These are phyloP conservation scores for Pammene aurita DNA, from an alignment of 2,888 invertebrate genomes.

Conservation along the genomic window DNA sequence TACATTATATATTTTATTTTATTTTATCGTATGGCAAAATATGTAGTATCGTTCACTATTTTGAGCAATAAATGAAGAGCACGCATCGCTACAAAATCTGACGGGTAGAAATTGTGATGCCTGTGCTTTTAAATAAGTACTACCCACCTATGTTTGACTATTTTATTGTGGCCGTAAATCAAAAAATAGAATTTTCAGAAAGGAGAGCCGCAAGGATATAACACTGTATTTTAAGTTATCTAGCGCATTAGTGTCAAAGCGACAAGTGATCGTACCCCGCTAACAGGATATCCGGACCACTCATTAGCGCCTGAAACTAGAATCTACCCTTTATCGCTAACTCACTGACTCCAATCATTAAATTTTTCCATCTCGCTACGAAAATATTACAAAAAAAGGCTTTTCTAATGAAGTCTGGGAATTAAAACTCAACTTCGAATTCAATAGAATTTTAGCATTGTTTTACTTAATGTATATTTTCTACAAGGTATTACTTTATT, in stretches of 20 bases:
- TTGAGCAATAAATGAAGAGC: too few species aligned
- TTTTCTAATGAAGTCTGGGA: not conserved
- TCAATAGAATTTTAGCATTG: not conserved
- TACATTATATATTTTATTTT: not conserved
- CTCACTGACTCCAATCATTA: conserved; percentile 23
- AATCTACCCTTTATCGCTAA: conserved; percentile 27
- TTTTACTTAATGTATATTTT: not conserved
- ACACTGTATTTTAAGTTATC: not conserved
- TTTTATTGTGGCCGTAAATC: not conserved
- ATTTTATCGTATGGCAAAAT: too few species aligned
- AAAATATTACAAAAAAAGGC: conserved; percentile 24
- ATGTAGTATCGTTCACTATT: too few species aligned
- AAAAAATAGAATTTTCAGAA: not conserved
- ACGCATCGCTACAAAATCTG: too few species aligned
- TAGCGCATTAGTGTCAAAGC: conserved; percentile 27
- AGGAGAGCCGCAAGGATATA: not conserved
- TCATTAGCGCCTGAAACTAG: conserved; percentile 28
- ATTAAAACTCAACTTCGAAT: conserved; percentile 2
- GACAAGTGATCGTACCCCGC: conserved; percentile 10
- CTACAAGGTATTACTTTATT: too few species aligned
- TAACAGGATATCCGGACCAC: conserved; percentile 22
- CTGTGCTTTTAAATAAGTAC: too few species aligned
- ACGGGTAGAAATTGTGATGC: too few species aligned
- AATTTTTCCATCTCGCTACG: conserved; percentile 19
- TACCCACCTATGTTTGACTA: not conserved